phyloP scores from a whole-genome alignment of 2,888 invertebrate genomes.

The Teleiodes luculella region DNA sequence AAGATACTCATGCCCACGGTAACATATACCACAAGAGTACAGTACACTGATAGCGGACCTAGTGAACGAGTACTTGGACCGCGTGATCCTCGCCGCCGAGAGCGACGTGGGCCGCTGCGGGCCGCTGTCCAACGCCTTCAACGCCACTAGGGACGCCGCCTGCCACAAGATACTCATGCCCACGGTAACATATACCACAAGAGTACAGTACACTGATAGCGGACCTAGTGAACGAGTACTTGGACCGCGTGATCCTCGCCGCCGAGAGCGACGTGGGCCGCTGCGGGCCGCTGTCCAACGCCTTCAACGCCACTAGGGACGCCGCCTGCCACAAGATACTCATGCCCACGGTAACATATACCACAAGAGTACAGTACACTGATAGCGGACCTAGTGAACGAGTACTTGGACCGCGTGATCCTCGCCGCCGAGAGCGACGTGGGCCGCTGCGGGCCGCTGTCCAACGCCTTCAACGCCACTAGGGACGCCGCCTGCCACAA shows the following conservation, averaged over 20 bases:
- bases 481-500: constrained; percentile 87
- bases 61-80: too few relatives aligned
- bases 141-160: constrained; percentile 85
- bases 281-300: constrained; percentile 89
- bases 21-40: too few relatives aligned
- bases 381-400: too few relatives aligned
- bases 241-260: constrained; percentile 81
- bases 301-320: constrained; percentile 87
- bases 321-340: constrained; percentile 88
- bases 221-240: too few relatives aligned
- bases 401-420: constrained; percentile 83
- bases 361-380: too few relatives aligned
- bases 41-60: too few relatives aligned
- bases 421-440: constrained; percentile 78
- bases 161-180: constrained; percentile 91
- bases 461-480: constrained; percentile 87
- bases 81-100: too few relatives aligned
- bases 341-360: constrained; percentile 80
- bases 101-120: constrained; percentile 86
- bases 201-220: too few relatives aligned
- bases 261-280: constrained; percentile 80
- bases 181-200: constrained; percentile 50
- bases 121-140: constrained; percentile 88
- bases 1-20: constrained; percentile 87
- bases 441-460: constrained; percentile 90